phyloP scores from a whole-genome alignment of 2,797 vertebrate species.

The Merluccius polli region DNA sequence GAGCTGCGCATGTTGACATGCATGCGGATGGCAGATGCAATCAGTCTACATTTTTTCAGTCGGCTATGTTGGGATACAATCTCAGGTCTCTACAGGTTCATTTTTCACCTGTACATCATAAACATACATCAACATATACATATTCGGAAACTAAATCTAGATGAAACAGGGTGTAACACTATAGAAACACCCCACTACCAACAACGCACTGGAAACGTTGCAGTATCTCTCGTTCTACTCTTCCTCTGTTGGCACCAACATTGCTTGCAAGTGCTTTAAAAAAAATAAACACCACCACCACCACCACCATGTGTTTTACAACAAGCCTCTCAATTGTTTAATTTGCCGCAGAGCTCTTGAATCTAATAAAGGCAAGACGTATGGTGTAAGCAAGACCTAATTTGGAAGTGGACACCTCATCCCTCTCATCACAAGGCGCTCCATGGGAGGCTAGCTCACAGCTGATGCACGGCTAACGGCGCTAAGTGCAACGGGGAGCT shows the following conservation, averaged over 20 bases:
- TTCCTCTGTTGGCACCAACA: not conserved
- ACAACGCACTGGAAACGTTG: not conserved
- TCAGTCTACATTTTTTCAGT: not conserved
- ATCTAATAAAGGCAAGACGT: slow-evolving; percentile 41
- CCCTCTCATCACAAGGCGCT: slow-evolving; percentile 28
- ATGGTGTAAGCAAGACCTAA: slow-evolving; percentile 35
- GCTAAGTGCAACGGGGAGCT: slow-evolving; percentile 14
- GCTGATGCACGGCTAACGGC: slow-evolving; percentile 51
- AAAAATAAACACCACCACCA: not conserved
- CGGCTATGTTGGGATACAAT: too few species aligned
- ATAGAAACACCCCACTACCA: not conserved
- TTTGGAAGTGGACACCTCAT: slow-evolving; percentile 56
- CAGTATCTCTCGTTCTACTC: not conserved
- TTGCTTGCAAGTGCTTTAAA: not conserved
- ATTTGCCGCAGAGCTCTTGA: slow-evolving; percentile 21
- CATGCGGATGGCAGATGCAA: not conserved
- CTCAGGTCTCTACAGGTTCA: too few species aligned
- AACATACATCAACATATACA: not conserved
- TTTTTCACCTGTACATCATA: too few species aligned
- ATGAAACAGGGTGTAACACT: not conserved
- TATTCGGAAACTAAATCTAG: not conserved
- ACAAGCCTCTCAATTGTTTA: slow-evolving; percentile 18
- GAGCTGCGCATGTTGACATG: not conserved
- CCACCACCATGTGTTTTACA: slow-evolving; percentile 7
- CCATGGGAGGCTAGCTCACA: slow-evolving; percentile 30